Evolutionary conservation across 2,888 invertebrate species (phyloP).

Genomic region (Mystacides longicornis): DNA sequence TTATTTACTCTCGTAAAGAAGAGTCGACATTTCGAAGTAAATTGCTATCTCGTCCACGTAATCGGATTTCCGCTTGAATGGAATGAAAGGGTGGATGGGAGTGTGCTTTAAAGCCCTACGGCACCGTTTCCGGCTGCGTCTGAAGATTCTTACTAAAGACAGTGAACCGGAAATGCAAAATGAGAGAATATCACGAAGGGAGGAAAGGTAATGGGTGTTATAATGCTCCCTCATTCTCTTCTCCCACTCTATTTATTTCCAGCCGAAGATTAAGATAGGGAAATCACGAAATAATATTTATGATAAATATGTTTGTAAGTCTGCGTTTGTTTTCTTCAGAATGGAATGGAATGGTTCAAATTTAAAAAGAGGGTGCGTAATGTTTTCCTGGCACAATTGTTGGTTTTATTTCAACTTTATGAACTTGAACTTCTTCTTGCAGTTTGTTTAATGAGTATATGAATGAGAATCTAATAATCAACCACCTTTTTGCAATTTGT

Average conservation of each 20-base stretch:
- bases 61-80: slow-evolving; percentile 24
- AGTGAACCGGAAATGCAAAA: slow-evolving; percentile 13
- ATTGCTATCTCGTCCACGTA: slow-evolving; percentile 24
- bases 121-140: slow-evolving; percentile 11
- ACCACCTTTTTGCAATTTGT: too few relatives aligned
- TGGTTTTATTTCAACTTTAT: too few relatives aligned
- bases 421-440: too few relatives aligned
- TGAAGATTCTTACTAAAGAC: neutral
- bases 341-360: too few relatives aligned
- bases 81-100: slow-evolving; percentile 13
- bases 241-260: neutral
- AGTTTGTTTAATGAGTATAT: too few relatives aligned
- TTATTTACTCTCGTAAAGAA: slow-evolving; percentile 20
- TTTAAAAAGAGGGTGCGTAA: too few relatives aligned
- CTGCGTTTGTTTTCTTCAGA: too few relatives aligned
- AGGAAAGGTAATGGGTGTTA: neutral
- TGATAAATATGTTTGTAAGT: too few relatives aligned
- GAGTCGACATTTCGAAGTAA: slow-evolving; percentile 20
- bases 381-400: too few relatives aligned
- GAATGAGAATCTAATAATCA: too few relatives aligned
- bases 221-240: neutral
- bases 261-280: neutral
- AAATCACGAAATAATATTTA: neutral
- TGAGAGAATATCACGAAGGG: slow-evolving; percentile 14
- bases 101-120: slow-evolving; percentile 8